Evolutionary conservation across 2,888 invertebrate genomes (phyloP).

Genomic region (Orthosia incerta): DNA sequence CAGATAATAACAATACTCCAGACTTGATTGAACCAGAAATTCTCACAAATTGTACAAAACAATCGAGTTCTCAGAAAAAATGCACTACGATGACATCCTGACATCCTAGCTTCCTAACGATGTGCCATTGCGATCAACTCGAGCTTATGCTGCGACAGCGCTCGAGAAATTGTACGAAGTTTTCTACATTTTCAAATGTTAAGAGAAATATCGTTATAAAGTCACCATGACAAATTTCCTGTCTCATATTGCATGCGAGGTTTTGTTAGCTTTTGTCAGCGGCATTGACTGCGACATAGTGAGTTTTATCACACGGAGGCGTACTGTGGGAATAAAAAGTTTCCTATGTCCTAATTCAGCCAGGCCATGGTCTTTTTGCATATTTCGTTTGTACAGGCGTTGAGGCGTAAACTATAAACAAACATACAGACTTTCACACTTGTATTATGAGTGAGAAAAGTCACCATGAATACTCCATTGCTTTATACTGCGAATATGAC

Average conservation of each 20-base stretch:
- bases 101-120: constrained; percentile 37
- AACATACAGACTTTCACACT: too few relatives aligned
- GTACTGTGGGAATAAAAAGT: too few relatives aligned
- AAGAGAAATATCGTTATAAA: constrained; percentile 2
- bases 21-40: neutral
- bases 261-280: too few relatives aligned
- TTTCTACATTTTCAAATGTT: constrained; percentile 28
- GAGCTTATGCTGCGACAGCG: constrained; percentile 36
- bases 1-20: neutral
- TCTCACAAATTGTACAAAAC: constrained; percentile 16
- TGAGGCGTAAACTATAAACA: too few relatives aligned
- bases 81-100: constrained; percentile 16
- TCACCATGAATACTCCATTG: too few relatives aligned
- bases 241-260: neutral
- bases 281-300: too few relatives aligned
- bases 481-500: too few relatives aligned
- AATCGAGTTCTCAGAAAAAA: constrained; percentile 21
- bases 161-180: constrained; percentile 15
- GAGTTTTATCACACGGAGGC: too few relatives aligned
- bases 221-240: neutral
- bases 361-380: too few relatives aligned
- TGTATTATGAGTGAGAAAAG: too few relatives aligned
- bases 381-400: too few relatives aligned
- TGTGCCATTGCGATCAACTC: constrained; percentile 27
- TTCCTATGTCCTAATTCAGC: too few relatives aligned